Base-by-base conservation (phyloP, 2,797 vertebrate genomes). In the Anguilla pacifica region DNA sequence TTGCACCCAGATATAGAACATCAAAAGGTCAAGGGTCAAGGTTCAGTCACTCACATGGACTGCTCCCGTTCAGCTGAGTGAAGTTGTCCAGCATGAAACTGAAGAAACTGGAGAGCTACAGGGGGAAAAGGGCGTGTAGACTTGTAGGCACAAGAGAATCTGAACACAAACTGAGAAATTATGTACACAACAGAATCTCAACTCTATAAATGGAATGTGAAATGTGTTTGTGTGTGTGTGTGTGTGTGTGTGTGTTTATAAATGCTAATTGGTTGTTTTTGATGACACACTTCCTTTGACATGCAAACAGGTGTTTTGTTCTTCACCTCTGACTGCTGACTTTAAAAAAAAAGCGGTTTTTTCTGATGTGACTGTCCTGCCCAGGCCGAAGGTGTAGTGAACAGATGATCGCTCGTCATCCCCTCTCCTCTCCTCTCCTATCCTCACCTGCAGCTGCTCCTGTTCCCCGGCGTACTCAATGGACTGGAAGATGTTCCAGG, bases 381-480 rank as follows among this genome's bases (percentile, higher is more conserved):
- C 11, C 55, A 15, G 55, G 55, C 55, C n/a, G 9, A 9, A 64
- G 59, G 59, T 64, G 3, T 17, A 5, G 22, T 64, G 64, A 67
- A 10, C 64, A 28, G 64, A 25, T 28, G n/a, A 28, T 28, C 1
- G n/a, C 64, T 7, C n/a, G 64, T 57, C 55, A 67, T 25, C 64
- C 25, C 25, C 6, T 13, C 70, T 19, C 10, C 7, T 7, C 64
- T n/a, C n/a, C 70, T 9, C 35, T 1, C 25, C 70, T 9, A 25
- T 1, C 25, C 53, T 92, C 88, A 98, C 98, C 97, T 99, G 98
- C 85, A 98, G 95, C 15, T 99, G 99, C 88, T 98, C 96, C 93
- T 99, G 98, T 77, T 99, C 98, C 9, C 98, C 97, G 1, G 98
- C 97, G 31, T 99, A 99, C 92, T 99, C 99, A 0, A 99, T 97